These are phyloP conservation scores for Dione vanillae DNA, from an alignment of 2,888 invertebrate species.

Conservation along the genomic window DNA sequence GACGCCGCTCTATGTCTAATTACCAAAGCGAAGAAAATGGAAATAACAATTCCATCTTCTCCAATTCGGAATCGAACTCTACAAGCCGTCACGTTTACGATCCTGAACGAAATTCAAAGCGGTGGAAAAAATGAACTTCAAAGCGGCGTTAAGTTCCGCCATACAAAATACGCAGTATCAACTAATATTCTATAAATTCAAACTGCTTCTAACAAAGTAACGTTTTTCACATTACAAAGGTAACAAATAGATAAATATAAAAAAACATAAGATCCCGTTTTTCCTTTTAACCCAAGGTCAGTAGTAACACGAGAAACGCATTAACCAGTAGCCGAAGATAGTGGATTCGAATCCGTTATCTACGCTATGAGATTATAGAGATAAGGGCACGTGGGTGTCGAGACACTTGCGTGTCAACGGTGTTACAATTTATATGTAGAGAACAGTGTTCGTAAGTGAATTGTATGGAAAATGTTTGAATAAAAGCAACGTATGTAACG, in stretches of 20 bases:
- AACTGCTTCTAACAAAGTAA: not conserved
- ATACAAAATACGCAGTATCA: no score
- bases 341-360: slow-evolving; percentile 66
- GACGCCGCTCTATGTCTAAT: no score
- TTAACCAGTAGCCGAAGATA: slow-evolving; percentile 70
- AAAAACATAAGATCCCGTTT: slow-evolving; percentile 49
- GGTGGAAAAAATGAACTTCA: no score
- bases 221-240: slow-evolving; percentile 44
- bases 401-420: slow-evolving; percentile 38
- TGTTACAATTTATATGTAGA: slow-evolving; percentile 35
- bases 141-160: not conserved
- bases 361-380: slow-evolving; percentile 65
- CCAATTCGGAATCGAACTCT: no score
- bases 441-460: not conserved
- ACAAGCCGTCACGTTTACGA: no score
- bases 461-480: not conserved
- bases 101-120: slow-evolving; percentile 35
- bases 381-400: slow-evolving; percentile 67
- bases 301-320: slow-evolving; percentile 77
- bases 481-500: not conserved
- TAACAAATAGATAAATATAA: slow-evolving; percentile 50
- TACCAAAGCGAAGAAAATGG: no score
- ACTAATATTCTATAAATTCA: not conserved
- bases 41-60: no score
- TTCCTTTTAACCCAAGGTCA: slow-evolving; percentile 51